Base-by-base conservation (phyloP, 2,797 vertebrate genomes). In the Allobates femoralis region DNA sequence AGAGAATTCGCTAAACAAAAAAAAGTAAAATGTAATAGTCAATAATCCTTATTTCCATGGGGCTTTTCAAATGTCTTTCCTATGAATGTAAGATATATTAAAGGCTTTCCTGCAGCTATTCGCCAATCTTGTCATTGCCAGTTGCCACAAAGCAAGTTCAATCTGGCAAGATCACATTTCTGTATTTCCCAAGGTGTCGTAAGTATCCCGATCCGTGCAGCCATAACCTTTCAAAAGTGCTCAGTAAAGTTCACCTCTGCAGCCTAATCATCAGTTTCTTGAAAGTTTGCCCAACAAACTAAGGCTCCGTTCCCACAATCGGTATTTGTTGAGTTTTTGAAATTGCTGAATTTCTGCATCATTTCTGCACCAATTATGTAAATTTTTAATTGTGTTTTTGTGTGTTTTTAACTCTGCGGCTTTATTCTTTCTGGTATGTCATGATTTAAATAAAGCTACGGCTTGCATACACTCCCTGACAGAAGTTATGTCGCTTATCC, bases 81-180 rank as follows among this genome's bases (percentile, higher is more conserved):
- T 21, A 7, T 19, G 32, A 34, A 69, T 34, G 56, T 26, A 10
- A n/a, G 19, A 34, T 41, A 18, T 41, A 37, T 37, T 5, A 21
- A 41, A 10, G 32, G 18, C 34, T 12, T 2, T 37, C 19, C 8
- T 37, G 66, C 32, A 37, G 6, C 18, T 32, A 37, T 18, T 69
- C 37, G 19, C 37, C 34, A n/a, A 71, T 71, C 19, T 71, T 46
- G 15, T 73, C 2, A 46, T n/a, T 14, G 12, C 50, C 50, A 76
- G 18, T 53, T 55, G 26, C 74, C 74, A 55, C 26, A 75, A 15
- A 75, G 46, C 46, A 75, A 53, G 26, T 19, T 53, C 71, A 50
- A 26, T 76, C 46, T 18, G 50, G 15, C 46, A 76, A 23, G 46
- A 75, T 76, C 74, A 23, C n/a, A 53, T 76, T 76, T 76, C 73